Percentiles rank a stretch among this genome's conserved stretches.
Conservation (phyloP, 2,113 vertebrate genomes). For the Galeopterus variegatus region DNA sequence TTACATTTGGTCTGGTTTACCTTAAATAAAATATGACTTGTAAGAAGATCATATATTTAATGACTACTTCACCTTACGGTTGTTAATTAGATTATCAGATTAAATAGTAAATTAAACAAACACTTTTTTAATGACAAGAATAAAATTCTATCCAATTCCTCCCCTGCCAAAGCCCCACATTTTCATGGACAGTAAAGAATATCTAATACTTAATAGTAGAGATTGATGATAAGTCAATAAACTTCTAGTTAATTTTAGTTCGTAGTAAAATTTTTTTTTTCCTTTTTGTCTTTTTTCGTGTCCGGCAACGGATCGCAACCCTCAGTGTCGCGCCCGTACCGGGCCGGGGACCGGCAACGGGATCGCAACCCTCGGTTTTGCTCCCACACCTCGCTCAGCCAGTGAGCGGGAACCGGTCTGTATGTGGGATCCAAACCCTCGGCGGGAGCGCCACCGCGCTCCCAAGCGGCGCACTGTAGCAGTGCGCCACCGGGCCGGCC, state of each 20-base stretch:
- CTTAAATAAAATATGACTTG: slow-evolving; percentile 73
- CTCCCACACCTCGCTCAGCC: no score
- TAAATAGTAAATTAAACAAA: slow-evolving; percentile 36
- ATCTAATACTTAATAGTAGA: neutral
- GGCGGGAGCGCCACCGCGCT: no score
- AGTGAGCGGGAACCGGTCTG: no score
- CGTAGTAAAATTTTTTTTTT: no score
- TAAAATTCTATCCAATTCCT: slow-evolving; percentile 27
- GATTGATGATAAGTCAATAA: neutral
- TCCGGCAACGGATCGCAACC: no score
- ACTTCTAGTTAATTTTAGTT: slow-evolving; percentile 27
- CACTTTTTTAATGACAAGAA: neutral
- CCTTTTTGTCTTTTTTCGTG: no score
- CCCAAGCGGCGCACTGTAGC: no score
- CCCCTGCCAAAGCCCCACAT: neutral
- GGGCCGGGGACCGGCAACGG: no score
- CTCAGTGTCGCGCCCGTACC: no score
- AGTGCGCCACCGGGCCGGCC: no score
- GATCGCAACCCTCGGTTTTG: no score
- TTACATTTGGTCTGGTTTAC: slow-evolving; percentile 76
- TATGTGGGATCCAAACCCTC: no score
- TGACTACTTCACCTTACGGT: slow-evolving; percentile 43
- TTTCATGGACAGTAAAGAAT: slow-evolving; percentile 36
- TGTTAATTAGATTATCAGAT: neutral
- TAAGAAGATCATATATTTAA: slow-evolving; percentile 52